A percentile compares a stretch with the other conserved stretches of the same genome.
Conservation (phyloP, 1,140 invertebrate species). For the Anadara kagoshimensis region DNA sequence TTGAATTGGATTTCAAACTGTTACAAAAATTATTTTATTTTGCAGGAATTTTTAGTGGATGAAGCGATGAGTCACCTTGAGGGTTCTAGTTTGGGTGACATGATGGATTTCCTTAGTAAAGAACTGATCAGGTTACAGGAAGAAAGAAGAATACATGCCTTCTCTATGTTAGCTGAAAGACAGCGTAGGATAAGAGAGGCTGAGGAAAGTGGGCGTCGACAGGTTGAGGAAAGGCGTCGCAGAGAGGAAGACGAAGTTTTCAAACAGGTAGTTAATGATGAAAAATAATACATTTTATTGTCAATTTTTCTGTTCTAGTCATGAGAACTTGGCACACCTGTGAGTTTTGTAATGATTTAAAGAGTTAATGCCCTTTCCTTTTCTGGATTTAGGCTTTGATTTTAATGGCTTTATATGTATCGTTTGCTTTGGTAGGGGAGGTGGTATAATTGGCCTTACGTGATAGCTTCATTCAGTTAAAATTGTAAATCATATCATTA, state of each 20-base stretch:
- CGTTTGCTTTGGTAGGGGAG: too few relatives aligned
- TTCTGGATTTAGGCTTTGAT: too few relatives aligned
- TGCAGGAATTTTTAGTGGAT: conserved; percentile 70
- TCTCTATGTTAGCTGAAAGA: conserved; percentile 81
- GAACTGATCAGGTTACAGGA: conserved; percentile 83
- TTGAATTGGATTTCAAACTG: too few relatives aligned
- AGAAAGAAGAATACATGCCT: conserved; percentile 82
- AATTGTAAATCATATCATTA: background rate
- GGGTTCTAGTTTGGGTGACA: conserved; percentile 79
- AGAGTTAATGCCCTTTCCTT: too few relatives aligned
- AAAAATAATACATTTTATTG: too few relatives aligned
- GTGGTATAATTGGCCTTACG: too few relatives aligned
- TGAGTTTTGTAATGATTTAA: too few relatives aligned
- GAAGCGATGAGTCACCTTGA: conserved; percentile 73
- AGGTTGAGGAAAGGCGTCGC: conserved; percentile 80
- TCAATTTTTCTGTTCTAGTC: too few relatives aligned
- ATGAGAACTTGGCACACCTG: too few relatives aligned
- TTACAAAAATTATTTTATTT: conserved; percentile 9
- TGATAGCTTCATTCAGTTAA: background rate
- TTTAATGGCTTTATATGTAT: too few relatives aligned
- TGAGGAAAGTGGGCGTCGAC: conserved; percentile 81
- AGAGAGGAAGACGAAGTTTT: conserved; percentile 86
- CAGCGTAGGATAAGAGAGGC: conserved; percentile 82
- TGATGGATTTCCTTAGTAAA: conserved; percentile 84
- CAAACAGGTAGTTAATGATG: conserved; percentile 76